phyloP scores from a whole-genome alignment of 2,888 invertebrate genomes.

The Drosophila tanythrix region DNA sequence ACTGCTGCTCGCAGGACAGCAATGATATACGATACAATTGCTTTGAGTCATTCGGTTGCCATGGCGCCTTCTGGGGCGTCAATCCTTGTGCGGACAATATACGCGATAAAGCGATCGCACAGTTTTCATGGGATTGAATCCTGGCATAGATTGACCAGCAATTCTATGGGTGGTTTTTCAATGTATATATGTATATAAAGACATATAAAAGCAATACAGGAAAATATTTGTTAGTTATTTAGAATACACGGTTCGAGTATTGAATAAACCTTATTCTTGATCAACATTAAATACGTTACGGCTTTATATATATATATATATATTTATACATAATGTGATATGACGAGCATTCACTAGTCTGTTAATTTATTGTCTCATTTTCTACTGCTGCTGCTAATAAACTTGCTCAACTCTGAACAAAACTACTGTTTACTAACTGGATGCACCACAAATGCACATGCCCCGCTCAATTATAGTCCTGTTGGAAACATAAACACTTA shows the following conservation, averaged over 20 bases:
- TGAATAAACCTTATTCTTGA: conserved; percentile 29
- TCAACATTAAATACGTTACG: not conserved
- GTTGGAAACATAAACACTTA: conserved; percentile 22
- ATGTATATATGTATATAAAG: not conserved
- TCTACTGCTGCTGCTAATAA: not conserved
- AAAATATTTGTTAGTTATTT: conserved; percentile 37
- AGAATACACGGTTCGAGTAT: not conserved
- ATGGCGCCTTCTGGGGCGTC: conserved; percentile 89
- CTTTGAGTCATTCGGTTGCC: conserved; percentile 90
- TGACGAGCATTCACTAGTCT: not conserved
- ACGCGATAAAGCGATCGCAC: conserved; percentile 51
- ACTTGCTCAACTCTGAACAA: not conserved
- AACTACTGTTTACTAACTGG: not conserved
- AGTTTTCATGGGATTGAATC: conserved; percentile 1
- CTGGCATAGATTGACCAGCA: not conserved
- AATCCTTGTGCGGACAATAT: conserved; percentile 89
- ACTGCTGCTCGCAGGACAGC: conserved; percentile 88
- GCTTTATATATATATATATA: not conserved
- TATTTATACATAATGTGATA: not conserved
- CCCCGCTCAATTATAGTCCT: conserved; percentile 26
- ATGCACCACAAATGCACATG: conserved; percentile 6
- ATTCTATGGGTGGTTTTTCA: conserved; percentile 6
- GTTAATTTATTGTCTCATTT: not conserved
- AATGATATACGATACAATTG: conserved; percentile 86
- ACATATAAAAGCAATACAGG: not conserved